These are phyloP conservation scores for Venusia cambrica DNA, from an alignment of 2,888 invertebrate species.

Conservation along the genomic window DNA sequence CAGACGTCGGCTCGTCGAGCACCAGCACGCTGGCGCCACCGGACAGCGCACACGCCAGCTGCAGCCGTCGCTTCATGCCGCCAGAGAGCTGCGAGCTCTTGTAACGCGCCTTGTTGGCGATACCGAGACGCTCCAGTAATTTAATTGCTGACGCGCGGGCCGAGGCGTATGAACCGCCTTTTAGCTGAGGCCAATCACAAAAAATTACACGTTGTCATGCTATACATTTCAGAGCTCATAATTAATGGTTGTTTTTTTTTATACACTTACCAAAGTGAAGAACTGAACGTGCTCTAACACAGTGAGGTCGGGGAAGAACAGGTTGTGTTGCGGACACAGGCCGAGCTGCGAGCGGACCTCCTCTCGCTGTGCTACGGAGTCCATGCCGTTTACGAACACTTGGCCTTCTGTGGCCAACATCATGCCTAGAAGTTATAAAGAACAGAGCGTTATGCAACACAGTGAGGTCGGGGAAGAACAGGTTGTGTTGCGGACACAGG, in stretches of 20 bases:
- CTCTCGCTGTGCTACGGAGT: slow-evolving; percentile 87
- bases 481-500: slow-evolving; percentile 93
- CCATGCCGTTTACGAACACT: slow-evolving; percentile 86
- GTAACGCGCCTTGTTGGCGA: background rate
- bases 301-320: slow-evolving; percentile 88
- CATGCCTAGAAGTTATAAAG: too few species aligned
- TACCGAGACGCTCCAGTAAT: slow-evolving; percentile 8
- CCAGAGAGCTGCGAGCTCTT: slow-evolving; percentile 58
- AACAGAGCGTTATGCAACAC: too few species aligned
- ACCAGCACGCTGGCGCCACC: slow-evolving; percentile 85
- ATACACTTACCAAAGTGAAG: too few species aligned
- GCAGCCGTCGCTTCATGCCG: slow-evolving; percentile 76
- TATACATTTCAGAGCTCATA: too few species aligned
- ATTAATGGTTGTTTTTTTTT: too few species aligned
- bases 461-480: slow-evolving; percentile 88
- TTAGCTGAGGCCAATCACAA: too few species aligned
- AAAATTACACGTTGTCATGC: too few species aligned
- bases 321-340: slow-evolving; percentile 93
- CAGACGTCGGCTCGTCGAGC: slow-evolving; percentile 85
- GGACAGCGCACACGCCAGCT: slow-evolving; percentile 91
- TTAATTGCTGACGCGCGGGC: too few species aligned
- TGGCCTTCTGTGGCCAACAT: slow-evolving; percentile 81
- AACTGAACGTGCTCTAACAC: too few species aligned
- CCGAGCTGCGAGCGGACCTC: slow-evolving; percentile 88
- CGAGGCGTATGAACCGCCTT: too few species aligned